Evolutionary conservation across 2,888 invertebrate genomes (phyloP).

Genomic region (Pristionchus fissidentatus): DNA sequence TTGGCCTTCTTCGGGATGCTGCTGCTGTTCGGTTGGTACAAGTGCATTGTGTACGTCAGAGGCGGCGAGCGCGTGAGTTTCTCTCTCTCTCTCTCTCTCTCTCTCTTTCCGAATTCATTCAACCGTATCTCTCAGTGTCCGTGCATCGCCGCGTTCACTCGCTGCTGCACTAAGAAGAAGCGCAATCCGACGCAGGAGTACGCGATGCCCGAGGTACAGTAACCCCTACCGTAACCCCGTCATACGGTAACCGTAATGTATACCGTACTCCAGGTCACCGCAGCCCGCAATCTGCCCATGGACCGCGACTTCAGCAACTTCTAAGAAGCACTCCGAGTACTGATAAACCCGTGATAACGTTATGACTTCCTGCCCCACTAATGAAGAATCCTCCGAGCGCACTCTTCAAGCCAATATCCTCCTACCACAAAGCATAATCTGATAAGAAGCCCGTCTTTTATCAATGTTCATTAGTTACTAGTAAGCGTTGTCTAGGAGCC

Average conservation of each 20-base stretch:
- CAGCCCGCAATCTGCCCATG: conserved; percentile 12
- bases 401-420: background rate
- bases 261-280: conserved; percentile 12
- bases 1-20: conserved; percentile 56
- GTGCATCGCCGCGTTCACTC: background rate
- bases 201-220: conserved; percentile 45
- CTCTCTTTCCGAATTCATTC: no score
- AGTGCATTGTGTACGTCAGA: conserved; percentile 71
- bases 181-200: conserved; percentile 19
- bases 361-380: background rate
- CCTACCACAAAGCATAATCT: background rate
- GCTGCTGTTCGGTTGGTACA: conserved; percentile 66
- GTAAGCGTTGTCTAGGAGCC: conserved; percentile 1
- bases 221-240: background rate
- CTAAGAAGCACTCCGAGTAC: background rate
- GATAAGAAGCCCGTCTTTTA: background rate
- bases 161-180: conserved; percentile 7
- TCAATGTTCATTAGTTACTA: background rate
- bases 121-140: background rate
- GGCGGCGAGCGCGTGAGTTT: conserved; percentile 53
- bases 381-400: conserved; percentile 7
- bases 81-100: background rate
- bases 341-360: background rate
- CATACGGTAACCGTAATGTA: background rate
- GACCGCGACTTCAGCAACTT: conserved; percentile 35